phyloP scores from a whole-genome alignment of 2,888 invertebrate species.

The Papilio demoleus region DNA sequence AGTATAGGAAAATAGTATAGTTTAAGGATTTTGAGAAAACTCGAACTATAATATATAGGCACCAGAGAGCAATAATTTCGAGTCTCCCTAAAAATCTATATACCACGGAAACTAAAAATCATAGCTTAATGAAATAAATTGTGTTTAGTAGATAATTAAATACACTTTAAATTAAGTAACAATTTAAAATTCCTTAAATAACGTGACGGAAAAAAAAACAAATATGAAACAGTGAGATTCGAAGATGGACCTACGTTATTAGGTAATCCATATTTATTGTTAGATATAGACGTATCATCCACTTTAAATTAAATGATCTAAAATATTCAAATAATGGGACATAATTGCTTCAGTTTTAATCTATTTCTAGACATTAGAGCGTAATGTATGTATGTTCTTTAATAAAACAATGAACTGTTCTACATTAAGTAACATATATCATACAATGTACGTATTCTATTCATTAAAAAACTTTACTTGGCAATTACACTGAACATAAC shows the following conservation, averaged over 20 bases:
- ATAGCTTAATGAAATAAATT: too few relatives aligned
- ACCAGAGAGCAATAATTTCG: too few relatives aligned
- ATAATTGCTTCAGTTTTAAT: background rate
- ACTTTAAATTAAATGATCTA: background rate
- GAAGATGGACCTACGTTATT: background rate
- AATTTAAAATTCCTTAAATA: too few relatives aligned
- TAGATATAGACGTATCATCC: background rate
- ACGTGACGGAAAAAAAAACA: too few relatives aligned
- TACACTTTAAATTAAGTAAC: too few relatives aligned
- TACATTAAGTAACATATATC: slow-evolving; percentile 9
- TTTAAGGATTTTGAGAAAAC: background rate
- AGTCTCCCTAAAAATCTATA: too few relatives aligned
- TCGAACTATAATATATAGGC: too few relatives aligned
- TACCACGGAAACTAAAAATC: too few relatives aligned
- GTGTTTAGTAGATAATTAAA: too few relatives aligned
- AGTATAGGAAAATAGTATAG: background rate
- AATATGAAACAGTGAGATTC: too few relatives aligned
- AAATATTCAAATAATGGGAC: background rate
- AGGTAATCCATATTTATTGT: background rate
- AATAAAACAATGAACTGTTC: slow-evolving; percentile 15
- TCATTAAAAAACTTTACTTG: slow-evolving; percentile 11
- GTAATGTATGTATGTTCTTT: background rate
- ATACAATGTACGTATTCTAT: slow-evolving; percentile 4
- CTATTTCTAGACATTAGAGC: background rate
- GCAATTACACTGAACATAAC: background rate